Conservation (phyloP, 2,113 vertebrate genomes). For the Silurus asotus region DNA sequence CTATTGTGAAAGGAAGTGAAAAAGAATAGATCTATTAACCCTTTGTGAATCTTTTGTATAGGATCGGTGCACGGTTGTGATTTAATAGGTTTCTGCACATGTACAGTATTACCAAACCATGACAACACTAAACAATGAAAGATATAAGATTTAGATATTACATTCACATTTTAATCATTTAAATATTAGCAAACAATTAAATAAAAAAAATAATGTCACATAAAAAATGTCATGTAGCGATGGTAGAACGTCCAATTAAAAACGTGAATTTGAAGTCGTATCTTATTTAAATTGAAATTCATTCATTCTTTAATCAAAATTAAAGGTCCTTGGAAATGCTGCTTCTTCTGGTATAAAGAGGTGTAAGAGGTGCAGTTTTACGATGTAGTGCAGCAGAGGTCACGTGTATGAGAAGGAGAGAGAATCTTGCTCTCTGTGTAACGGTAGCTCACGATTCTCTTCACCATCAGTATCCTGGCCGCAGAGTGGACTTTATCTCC, state of each 20-base stretch:
- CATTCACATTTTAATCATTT: not conserved
- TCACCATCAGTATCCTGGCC: constrained; percentile 45
- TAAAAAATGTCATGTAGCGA: not conserved
- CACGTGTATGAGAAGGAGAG: constrained; percentile 42
- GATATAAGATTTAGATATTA: not conserved
- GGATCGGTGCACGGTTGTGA: too few species aligned
- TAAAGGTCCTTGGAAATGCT: not conserved
- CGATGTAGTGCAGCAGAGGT: not conserved
- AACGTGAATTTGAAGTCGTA: not conserved
- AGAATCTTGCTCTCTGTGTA: constrained; percentile 26
- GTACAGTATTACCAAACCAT: not conserved
- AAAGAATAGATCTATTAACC: not conserved
- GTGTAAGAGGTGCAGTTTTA: not conserved
- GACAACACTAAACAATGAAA: not conserved
- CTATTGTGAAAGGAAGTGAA: not conserved
- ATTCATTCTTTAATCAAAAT: not conserved
- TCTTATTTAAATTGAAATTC: not conserved
- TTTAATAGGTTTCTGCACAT: not conserved
- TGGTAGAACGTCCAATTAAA: not conserved
- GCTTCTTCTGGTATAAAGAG: not conserved
- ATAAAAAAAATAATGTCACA: not conserved
- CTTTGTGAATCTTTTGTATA: not conserved
- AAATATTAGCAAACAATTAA: too few species aligned
- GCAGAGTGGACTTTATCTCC: constrained; percentile 57
- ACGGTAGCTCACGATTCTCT: constrained; percentile 39